Evolutionary conservation across 1,140 invertebrate species (phyloP).

Genomic region (Brachystomella parvula): DNA sequence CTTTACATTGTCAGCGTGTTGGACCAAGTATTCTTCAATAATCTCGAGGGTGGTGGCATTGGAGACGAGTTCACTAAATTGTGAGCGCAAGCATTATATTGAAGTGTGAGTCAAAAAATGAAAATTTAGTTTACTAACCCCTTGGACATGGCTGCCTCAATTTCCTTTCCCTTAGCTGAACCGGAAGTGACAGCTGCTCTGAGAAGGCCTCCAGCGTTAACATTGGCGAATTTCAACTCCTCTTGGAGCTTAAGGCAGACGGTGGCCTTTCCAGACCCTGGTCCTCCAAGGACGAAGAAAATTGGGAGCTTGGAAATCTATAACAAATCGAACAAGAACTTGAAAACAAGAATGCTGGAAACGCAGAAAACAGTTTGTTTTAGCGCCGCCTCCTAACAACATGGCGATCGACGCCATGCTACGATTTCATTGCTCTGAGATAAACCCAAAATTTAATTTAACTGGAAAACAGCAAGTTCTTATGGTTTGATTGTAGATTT

Average conservation of each 20-base stretch:
- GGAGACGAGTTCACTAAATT: slow-evolving; percentile 62
- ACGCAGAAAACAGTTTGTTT: no score
- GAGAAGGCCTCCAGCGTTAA: slow-evolving; percentile 82
- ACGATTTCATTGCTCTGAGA: no score
- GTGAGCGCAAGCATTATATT: no score
- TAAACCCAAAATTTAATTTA: no score
- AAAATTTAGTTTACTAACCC: slow-evolving; percentile 46
- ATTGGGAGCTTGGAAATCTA: slow-evolving; percentile 38
- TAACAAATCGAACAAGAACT: neutral
- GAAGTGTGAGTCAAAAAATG: neutral
- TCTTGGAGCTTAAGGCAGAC: slow-evolving; percentile 76
- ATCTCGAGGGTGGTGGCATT: slow-evolving; percentile 76
- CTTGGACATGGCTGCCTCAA: slow-evolving; percentile 77
- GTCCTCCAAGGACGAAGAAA: slow-evolving; percentile 72
- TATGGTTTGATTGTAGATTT: no score
- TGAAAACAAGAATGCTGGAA: neutral
- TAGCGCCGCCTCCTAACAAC: no score
- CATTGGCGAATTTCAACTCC: slow-evolving; percentile 77
- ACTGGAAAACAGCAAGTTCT: no score
- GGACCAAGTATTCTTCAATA: slow-evolving; percentile 73
- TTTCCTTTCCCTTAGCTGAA: slow-evolving; percentile 68
- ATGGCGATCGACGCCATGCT: no score
- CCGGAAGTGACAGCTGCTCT: slow-evolving; percentile 78
- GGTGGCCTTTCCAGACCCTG: slow-evolving; percentile 81
- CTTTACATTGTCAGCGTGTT: slow-evolving; percentile 58